Evolutionary conservation across 2,113 vertebrate genomes (phyloP).

Genomic region (Conger conger): DNA sequence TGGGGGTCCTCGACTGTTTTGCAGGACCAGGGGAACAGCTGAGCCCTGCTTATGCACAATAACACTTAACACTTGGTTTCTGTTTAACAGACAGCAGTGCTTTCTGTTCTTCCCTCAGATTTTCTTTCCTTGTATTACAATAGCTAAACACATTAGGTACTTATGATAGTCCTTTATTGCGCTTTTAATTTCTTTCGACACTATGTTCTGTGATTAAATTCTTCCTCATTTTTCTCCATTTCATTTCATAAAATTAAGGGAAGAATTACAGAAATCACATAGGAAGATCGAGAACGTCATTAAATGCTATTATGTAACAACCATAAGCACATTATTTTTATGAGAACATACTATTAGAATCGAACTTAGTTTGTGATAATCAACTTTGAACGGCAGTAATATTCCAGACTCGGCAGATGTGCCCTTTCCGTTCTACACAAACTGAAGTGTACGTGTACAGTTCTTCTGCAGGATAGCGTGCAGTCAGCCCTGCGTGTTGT

Average conservation of each 20-base stretch:
- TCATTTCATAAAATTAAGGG: background rate
- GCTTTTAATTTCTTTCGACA: conserved; percentile 7
- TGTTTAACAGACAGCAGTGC: background rate
- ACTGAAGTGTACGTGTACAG: background rate
- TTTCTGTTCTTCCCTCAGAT: background rate
- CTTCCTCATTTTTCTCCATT: conserved; percentile 9
- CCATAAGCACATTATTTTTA: background rate
- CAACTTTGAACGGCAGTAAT: background rate
- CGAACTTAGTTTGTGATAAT: conserved; percentile 5
- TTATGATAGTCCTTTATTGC: background rate
- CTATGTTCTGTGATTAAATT: background rate
- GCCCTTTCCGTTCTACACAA: background rate
- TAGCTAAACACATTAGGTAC: background rate
- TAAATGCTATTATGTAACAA: background rate
- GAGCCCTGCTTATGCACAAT: background rate
- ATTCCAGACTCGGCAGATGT: background rate
- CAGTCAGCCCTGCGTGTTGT: background rate
- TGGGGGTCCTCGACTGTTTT: background rate
- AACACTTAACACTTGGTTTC: background rate
- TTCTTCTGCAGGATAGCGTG: background rate
- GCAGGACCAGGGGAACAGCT: background rate
- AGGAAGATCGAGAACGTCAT: background rate
- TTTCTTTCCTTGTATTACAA: background rate
- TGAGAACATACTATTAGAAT: background rate
- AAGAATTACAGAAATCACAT: background rate